Base-by-base conservation (phyloP, 1,140 invertebrate species). In the Mamestra configurata region DNA sequence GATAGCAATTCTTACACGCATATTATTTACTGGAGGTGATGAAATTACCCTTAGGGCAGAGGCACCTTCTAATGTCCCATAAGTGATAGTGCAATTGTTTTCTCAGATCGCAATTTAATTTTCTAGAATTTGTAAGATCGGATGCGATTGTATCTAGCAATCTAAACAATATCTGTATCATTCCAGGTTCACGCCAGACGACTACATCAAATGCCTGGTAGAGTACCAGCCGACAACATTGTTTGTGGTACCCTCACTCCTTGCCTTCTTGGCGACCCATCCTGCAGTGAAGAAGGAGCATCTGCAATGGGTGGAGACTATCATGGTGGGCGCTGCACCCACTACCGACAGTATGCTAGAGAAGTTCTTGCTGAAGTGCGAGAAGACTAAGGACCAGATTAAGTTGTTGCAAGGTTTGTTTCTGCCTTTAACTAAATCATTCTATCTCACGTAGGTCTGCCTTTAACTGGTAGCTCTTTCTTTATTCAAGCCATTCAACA, bases 181-280 rank as follows among this genome's bases (percentile, higher is more conserved):
- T 89, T 85, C 8, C 80, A 96, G 96, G 87, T 98, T 98, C 82
- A 96, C 96, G 3, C 96, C 96, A 51, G 96, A 97, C 79, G 96
- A 96, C 76, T 97, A 97, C 86, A 91, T 97, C 20, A 95, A 95
- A 88, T 96, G 96, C 72, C 83, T 97, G 51, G 88, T 91, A 82
- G 96, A 97, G 81, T 96, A 96, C 83, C 90, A 96, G 90, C 97
- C 97, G 0, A 96, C 94, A 5, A 93, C 95, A 4, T 79, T 97
- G 24, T 97, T 97, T 82, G 96, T 97, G 15, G 97, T 97, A 11
- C 97, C 97, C 0, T 97, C 97, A 0, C 85, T 97, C 4, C 83
- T 97, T n/a, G 89, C 96, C 0, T 97, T 97, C 88, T 85, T 97
- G 35, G 96, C 96, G 0, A 96, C 96, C 1, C 96, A 97, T 93